Evolutionary conservation across 2,888 invertebrate species (phyloP).

Genomic region (Melanostoma mellinum): DNA sequence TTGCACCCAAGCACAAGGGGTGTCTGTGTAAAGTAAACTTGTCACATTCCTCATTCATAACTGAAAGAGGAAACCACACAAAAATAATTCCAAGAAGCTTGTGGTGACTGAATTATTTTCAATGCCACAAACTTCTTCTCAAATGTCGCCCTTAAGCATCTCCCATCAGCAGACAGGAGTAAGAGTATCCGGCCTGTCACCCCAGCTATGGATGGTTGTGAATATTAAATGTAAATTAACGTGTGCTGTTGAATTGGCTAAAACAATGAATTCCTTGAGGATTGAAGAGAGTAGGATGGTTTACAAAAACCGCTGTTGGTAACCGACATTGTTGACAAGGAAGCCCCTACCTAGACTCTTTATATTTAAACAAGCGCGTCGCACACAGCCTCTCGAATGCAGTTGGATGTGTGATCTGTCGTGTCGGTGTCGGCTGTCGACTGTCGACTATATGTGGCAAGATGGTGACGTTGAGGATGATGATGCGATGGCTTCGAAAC

Average conservation of each 20-base stretch:
- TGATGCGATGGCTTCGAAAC: conserved; percentile 52
- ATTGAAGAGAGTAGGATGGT: conserved; percentile 22
- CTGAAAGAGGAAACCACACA: conserved; percentile 59
- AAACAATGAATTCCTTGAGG: conserved; percentile 61
- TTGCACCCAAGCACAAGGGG: conserved; percentile 40
- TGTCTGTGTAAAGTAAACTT: conserved; percentile 40
- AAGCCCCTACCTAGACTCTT: conserved; percentile 34
- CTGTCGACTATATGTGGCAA: neutral
- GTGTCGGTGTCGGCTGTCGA: conserved; percentile 15
- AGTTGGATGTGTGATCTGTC: conserved; percentile 21
- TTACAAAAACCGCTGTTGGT: conserved; percentile 60
- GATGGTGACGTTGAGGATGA: conserved; percentile 28
- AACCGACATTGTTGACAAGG: conserved; percentile 52
- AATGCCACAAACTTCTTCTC: conserved; percentile 65
- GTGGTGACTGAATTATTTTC: conserved; percentile 58
- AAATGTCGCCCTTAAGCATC: conserved; percentile 51
- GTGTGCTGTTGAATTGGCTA: conserved; percentile 47
- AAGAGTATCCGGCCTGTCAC: conserved; percentile 41
- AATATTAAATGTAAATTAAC: conserved; percentile 67
- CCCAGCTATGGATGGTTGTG: conserved; percentile 42
- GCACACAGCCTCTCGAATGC: conserved; percentile 32
- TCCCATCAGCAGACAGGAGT: conserved; percentile 23
- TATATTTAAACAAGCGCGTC: conserved; percentile 1
- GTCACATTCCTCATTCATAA: conserved; percentile 59
- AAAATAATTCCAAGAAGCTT: conserved; percentile 68